A percentile compares a stretch with the other conserved stretches of the same genome.
Conservation (phyloP, 1,140 invertebrate genomes). For the Catajapyx aquilonaris region DNA sequence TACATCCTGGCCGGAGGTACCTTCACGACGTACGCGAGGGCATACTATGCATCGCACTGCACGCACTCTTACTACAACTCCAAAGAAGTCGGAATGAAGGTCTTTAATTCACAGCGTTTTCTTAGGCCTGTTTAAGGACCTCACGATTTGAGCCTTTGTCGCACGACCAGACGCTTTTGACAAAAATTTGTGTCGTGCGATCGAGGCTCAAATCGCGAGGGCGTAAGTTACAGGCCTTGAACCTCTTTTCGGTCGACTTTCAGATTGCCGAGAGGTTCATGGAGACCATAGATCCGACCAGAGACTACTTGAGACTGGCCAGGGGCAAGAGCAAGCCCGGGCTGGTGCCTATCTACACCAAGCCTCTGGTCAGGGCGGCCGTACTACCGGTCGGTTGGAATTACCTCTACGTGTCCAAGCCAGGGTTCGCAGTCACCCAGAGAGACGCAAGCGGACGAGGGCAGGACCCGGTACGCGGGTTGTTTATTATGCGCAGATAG, state of each 20-base stretch:
- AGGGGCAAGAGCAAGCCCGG: conserved; percentile 2
- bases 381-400: conserved; percentile 19
- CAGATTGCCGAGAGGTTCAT: neutral
- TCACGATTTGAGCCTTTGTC: conserved; percentile 14
- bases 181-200: conserved; percentile 4
- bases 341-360: conserved; percentile 9
- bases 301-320: conserved; percentile 1
- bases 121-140: neutral
- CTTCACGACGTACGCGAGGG: conserved; percentile 34
- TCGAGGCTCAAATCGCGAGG: neutral
- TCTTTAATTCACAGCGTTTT: conserved; percentile 13
- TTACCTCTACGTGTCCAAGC: conserved; percentile 18
- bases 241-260: neutral
- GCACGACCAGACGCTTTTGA: conserved; percentile 13
- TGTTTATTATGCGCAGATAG: no score
- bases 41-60: conserved; percentile 22
- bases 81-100: conserved; percentile 30
- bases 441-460: conserved; percentile 5
- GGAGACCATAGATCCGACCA: conserved; percentile 4
- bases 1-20: conserved; percentile 43
- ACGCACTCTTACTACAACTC: conserved; percentile 28
- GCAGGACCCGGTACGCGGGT: no score
- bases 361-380: conserved; percentile 14
- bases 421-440: conserved; percentile 12
- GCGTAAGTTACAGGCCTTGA: neutral